Conservation (phyloP, 2,888 invertebrate species). For the Aleiodes leptofemur region DNA sequence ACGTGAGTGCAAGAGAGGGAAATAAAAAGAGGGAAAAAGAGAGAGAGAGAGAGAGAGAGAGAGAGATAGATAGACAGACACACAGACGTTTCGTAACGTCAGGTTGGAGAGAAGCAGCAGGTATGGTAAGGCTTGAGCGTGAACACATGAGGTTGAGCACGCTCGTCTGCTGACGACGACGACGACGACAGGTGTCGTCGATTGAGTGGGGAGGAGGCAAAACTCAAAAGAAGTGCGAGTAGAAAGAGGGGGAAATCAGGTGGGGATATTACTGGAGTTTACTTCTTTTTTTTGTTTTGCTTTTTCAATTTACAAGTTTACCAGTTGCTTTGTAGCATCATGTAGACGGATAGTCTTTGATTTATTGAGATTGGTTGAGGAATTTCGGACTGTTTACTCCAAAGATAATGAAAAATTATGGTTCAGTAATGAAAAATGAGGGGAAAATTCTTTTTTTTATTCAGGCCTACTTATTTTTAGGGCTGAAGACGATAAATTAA, state of each 20-base stretch:
- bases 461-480: too few species aligned
- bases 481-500: too few species aligned
- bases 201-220: constrained; percentile 43
- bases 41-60: too few species aligned
- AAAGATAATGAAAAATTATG: too few species aligned
- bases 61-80: neutral
- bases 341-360: too few species aligned
- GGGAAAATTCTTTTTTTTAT: too few species aligned
- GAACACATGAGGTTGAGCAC: constrained; percentile 51
- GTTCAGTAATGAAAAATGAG: too few species aligned
- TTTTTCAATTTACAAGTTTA: neutral
- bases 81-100: constrained; percentile 46
- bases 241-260: neutral
- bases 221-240: neutral
- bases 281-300: neutral
- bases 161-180: constrained; percentile 51
- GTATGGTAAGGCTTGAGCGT: constrained; percentile 42
- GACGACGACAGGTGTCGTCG: constrained; percentile 56
- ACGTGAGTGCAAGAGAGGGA: neutral
- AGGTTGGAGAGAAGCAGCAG: constrained; percentile 48
- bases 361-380: too few species aligned
- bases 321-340: too few species aligned
- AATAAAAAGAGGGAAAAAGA: too few species aligned
- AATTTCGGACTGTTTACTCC: too few species aligned
- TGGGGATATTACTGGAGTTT: constrained; percentile 17